These are phyloP conservation scores for Apoda limacodes DNA, from an alignment of 2,888 invertebrate genomes.

Conservation along the genomic window DNA sequence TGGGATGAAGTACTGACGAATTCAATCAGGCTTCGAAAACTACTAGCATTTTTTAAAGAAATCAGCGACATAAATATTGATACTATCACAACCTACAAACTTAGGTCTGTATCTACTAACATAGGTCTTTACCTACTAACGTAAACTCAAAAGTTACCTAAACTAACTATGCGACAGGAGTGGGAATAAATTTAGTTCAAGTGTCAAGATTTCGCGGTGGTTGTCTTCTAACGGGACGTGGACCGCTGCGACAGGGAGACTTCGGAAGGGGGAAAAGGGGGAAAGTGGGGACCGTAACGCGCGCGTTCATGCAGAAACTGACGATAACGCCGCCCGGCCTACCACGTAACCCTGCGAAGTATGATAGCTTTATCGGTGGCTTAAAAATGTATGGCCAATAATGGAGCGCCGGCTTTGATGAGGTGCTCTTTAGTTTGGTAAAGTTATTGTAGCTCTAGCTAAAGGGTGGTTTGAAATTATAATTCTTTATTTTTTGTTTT, in stretches of 20 bases:
- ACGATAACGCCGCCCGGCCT: constrained; percentile 64
- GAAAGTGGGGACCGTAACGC: constrained; percentile 45
- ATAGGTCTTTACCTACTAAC: too few species aligned
- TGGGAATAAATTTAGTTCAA: constrained; percentile 57
- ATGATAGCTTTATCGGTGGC: constrained; percentile 46
- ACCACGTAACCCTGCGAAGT: constrained; percentile 58
- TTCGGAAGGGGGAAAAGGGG: constrained; percentile 17
- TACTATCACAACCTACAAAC: too few species aligned
- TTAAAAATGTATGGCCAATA: constrained; percentile 66
- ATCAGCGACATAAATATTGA: too few species aligned
- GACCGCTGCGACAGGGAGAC: constrained; percentile 19
- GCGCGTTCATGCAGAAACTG: constrained; percentile 68
- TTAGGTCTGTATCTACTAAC: too few species aligned
- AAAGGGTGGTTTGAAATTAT: constrained; percentile 26
- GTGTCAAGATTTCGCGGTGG: constrained; percentile 59
- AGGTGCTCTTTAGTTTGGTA: constrained; percentile 32
- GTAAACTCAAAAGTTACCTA: not conserved
- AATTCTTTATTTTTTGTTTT: too few species aligned
- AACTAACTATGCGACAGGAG: not conserved
- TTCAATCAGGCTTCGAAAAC: too few species aligned
- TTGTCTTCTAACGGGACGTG: constrained; percentile 30
- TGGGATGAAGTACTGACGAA: too few species aligned
- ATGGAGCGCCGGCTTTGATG: constrained; percentile 38
- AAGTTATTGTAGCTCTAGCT: constrained; percentile 21
- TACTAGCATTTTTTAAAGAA: too few species aligned